These are phyloP conservation scores for Oostethus manadensis DNA, from an alignment of 2,113 vertebrate genomes.

Conservation along the genomic window DNA sequence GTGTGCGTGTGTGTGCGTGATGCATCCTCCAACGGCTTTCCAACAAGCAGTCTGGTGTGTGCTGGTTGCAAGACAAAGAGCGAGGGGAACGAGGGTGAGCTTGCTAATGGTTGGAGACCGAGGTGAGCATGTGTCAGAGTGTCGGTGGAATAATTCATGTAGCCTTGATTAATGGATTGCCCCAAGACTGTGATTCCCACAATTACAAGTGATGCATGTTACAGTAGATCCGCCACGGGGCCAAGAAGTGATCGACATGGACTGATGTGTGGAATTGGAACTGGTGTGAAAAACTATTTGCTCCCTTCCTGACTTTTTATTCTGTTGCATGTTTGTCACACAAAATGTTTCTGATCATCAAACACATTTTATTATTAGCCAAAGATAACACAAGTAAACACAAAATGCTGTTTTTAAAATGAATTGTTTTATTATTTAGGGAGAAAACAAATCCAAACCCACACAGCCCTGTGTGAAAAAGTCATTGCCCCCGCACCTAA, in stretches of 20 bases:
- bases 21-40: conserved; percentile 32
- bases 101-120: conserved; percentile 13
- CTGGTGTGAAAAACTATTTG: too few relatives aligned
- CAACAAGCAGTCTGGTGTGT: conserved; percentile 12
- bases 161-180: conserved; percentile 45
- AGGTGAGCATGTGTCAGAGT: conserved; percentile 29
- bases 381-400: too few relatives aligned
- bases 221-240: conserved; percentile 37
- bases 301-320: too few relatives aligned
- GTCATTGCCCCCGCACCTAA: too few relatives aligned
- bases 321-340: too few relatives aligned
- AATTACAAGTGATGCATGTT: conserved; percentile 54
- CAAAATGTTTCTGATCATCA: too few relatives aligned
- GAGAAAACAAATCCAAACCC: too few relatives aligned
- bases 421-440: too few relatives aligned
- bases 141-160: conserved; percentile 33
- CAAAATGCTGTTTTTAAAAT: too few relatives aligned
- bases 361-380: too few relatives aligned
- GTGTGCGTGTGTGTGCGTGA: conserved; percentile 4
- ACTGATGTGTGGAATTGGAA: conserved; percentile 41
- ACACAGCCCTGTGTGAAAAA: too few relatives aligned
- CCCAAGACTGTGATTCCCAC: conserved; percentile 43
- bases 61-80: neutral
- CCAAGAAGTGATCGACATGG: too few relatives aligned
- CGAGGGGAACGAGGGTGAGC: neutral